Percentiles rank a stretch among this genome's conserved stretches.
Conservation (phyloP, 1,140 invertebrate genomes). For the Papilio dardanus region DNA sequence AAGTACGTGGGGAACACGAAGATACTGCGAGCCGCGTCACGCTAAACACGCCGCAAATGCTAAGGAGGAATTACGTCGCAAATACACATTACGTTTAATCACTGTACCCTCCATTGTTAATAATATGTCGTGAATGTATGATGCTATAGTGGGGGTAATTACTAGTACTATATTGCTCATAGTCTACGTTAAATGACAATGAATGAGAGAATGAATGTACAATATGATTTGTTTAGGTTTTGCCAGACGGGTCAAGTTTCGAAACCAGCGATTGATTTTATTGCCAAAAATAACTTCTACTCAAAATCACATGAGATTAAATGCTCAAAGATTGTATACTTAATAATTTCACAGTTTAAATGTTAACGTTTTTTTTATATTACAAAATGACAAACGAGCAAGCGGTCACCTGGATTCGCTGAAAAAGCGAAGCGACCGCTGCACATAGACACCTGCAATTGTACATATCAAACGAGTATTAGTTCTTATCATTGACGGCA, state of each 20-base stretch:
- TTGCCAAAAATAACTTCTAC: not conserved
- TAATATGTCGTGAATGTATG: conserved; percentile 44
- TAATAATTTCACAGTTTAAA: too few relatives aligned
- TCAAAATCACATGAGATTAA: not conserved
- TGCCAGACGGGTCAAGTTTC: not conserved
- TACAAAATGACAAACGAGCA: too few relatives aligned
- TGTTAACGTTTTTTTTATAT: too few relatives aligned
- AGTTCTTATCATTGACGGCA: too few relatives aligned
- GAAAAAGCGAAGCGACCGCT: too few relatives aligned
- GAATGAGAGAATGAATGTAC: conserved; percentile 25
- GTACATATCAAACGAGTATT: too few relatives aligned
- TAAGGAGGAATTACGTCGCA: conserved; percentile 72
- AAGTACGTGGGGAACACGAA: conserved; percentile 47
- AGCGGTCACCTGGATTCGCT: too few relatives aligned
- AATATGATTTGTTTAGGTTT: conserved; percentile 21
- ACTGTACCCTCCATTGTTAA: conserved; percentile 54
- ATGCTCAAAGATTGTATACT: too few relatives aligned
- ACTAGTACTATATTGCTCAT: conserved; percentile 3
- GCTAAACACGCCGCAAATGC: conserved; percentile 49
- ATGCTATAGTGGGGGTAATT: not conserved
- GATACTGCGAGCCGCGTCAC: conserved; percentile 48
- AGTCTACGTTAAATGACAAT: not conserved
- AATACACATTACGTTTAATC: conserved; percentile 68
- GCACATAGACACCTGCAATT: too few relatives aligned
- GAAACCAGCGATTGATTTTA: not conserved